A percentile compares a stretch with the other conserved stretches of the same genome.
These are phyloP conservation scores for Dasypogon diadema DNA, from an alignment of 2,888 invertebrate species.

Conservation along the genomic window DNA sequence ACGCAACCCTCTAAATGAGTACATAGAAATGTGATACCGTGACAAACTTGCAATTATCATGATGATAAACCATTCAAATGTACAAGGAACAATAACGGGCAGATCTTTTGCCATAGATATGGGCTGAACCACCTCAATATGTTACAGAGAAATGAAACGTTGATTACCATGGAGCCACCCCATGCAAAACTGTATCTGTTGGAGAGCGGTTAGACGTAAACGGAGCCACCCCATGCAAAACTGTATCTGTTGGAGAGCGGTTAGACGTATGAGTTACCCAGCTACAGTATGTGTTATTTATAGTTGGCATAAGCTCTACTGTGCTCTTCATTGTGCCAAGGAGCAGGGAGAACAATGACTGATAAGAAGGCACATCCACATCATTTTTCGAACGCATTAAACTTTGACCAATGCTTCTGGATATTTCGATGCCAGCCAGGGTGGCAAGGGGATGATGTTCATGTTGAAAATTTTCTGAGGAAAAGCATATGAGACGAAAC, in stretches of 20 bases:
- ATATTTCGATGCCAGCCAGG: not conserved
- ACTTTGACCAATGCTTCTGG: slow-evolving; percentile 28
- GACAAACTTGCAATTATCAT: slow-evolving; percentile 48
- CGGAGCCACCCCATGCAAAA: slow-evolving; percentile 12
- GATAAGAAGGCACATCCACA: slow-evolving; percentile 31
- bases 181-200: not conserved
- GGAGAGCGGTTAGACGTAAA: slow-evolving; percentile 9
- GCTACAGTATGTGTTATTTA: slow-evolving; percentile 22
- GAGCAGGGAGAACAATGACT: slow-evolving; percentile 25
- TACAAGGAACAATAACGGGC: slow-evolving; percentile 40
- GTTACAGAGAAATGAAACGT: slow-evolving; percentile 32
- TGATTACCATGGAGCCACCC: slow-evolving; percentile 38
- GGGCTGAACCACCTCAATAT: slow-evolving; percentile 25
- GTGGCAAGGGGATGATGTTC: slow-evolving; percentile 14
- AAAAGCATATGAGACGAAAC: not conserved
- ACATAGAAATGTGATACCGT: slow-evolving; percentile 19
- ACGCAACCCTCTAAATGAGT: slow-evolving; percentile 21
- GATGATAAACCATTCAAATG: slow-evolving; percentile 49
- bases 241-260: slow-evolving; percentile 2
- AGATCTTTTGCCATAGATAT: slow-evolving; percentile 28
- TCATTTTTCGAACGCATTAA: slow-evolving; percentile 43
- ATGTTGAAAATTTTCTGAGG: slow-evolving; percentile 16
- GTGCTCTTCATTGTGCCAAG: not conserved
- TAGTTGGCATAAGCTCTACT: slow-evolving; percentile 31
- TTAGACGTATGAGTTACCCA: slow-evolving; percentile 3